Percentiles rank a stretch among this genome's conserved stretches.
Conservation (phyloP, 2,113 vertebrate species). For the Zapornia atra region DNA sequence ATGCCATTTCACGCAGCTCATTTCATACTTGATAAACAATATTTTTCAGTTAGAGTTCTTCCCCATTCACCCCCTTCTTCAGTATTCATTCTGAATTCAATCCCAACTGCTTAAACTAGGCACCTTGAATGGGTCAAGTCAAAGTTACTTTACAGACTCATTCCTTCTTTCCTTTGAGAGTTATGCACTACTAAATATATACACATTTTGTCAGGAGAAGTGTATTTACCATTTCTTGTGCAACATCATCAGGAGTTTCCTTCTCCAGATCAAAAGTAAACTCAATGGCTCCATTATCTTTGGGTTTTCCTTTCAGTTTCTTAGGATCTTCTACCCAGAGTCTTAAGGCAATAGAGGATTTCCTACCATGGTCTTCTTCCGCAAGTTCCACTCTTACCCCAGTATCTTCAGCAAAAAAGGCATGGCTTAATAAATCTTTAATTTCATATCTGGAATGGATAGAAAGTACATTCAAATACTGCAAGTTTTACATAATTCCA, state of each 20-base stretch:
- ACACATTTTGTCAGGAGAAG: neutral
- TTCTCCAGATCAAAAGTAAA: conserved; percentile 94
- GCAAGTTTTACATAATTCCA: neutral
- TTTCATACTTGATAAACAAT: neutral
- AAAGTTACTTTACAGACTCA: neutral
- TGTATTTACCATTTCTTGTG: conserved; percentile 96
- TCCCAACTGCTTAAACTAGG: neutral
- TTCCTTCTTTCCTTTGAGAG: neutral
- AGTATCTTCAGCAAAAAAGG: conserved; percentile 98
- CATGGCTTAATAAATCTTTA: conserved; percentile 96
- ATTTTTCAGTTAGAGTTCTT: neutral
- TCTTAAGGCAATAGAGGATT: conserved; percentile 92
- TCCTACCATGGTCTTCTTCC: conserved; percentile 94
- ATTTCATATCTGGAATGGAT: conserved; percentile 88
- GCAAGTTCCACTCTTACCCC: conserved; percentile 97
- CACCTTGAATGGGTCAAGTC: neutral
- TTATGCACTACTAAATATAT: neutral
- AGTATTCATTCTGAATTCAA: neutral
- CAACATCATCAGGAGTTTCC: conserved; percentile 93
- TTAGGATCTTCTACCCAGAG: conserved; percentile 98
- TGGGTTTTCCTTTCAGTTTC: conserved; percentile 98
- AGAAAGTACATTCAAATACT: conserved; percentile 21
- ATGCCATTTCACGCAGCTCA: neutral
- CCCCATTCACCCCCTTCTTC: neutral
- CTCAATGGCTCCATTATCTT: conserved; percentile 96